Percentiles rank a stretch among this genome's conserved stretches.
These are phyloP conservation scores for Pavo muticus DNA, from an alignment of 2,113 vertebrate species.

Conservation along the genomic window DNA sequence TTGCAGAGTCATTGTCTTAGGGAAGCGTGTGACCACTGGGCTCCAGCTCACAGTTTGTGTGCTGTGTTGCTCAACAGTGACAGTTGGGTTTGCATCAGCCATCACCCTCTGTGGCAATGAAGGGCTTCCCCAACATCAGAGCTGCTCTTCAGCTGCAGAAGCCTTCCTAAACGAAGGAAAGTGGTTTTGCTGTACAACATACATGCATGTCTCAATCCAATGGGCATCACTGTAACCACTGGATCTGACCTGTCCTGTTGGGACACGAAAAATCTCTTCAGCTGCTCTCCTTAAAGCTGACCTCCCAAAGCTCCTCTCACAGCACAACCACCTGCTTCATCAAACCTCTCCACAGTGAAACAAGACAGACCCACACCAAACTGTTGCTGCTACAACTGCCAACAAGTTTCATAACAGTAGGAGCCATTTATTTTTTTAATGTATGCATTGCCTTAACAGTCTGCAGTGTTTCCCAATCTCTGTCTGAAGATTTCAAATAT, in stretches of 20 bases:
- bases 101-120: conserved; percentile 63
- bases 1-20: conserved; percentile 45
- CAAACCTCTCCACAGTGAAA: not conserved
- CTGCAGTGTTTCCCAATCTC: not conserved
- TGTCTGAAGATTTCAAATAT: not conserved
- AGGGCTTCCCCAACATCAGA: not conserved
- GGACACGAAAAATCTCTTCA: not conserved
- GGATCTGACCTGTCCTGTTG: not conserved
- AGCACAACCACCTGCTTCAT: not conserved
- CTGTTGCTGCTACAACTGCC: not conserved
- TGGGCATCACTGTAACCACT: not conserved
- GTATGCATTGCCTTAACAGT: not conserved
- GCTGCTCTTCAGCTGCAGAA: not conserved
- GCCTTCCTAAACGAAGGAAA: not conserved
- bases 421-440: not conserved
- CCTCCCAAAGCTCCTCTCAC: not conserved
- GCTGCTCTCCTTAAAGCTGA: not conserved
- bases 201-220: not conserved
- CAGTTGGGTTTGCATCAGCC: conserved; percentile 73
- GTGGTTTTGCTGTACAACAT: not conserved
- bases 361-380: not conserved
- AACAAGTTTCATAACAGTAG: not conserved
- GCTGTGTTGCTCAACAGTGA: conserved; percentile 62
- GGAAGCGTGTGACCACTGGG: conserved; percentile 57
- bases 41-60: not conserved